Conservation (phyloP, 2,113 vertebrate genomes). For the Corythornis madagascariensis region DNA sequence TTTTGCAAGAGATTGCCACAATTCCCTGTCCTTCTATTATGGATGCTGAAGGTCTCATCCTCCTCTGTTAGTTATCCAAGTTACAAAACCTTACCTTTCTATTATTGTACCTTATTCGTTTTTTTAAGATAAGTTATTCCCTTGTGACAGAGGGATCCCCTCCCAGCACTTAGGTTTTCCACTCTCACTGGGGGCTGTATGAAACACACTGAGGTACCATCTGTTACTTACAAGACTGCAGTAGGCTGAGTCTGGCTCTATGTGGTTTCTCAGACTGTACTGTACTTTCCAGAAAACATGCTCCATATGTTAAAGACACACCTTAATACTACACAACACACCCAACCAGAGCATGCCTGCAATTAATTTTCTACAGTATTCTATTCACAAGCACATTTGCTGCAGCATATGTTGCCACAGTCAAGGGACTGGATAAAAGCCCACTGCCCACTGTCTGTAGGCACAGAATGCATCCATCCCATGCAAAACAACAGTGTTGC, state of each 20-base stretch:
- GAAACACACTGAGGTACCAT: neutral
- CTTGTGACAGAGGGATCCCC: neutral
- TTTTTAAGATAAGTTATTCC: neutral
- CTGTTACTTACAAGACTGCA: neutral
- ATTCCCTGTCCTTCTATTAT: neutral
- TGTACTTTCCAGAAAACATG: neutral
- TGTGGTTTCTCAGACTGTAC: neutral
- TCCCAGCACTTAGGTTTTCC: neutral
- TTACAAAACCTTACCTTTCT: neutral
- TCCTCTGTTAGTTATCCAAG: neutral
- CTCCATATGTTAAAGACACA: neutral
- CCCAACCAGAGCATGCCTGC: rapidly evolving
- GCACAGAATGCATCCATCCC: neutral
- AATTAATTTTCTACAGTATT: neutral
- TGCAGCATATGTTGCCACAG: neutral
- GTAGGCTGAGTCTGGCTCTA: neutral
- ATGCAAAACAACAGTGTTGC: neutral
- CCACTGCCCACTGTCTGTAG: neutral
- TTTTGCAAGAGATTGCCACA: too few relatives aligned
- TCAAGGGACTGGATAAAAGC: neutral
- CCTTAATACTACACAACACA: neutral
- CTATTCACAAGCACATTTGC: neutral
- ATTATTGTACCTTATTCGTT: neutral
- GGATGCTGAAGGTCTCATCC: neutral
- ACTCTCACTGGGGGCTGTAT: rapidly evolving